Percentiles rank a stretch among this genome's conserved stretches.
These are phyloP conservation scores for Epinotia brunnichana DNA, from an alignment of 2,888 invertebrate species.

Conservation along the genomic window DNA sequence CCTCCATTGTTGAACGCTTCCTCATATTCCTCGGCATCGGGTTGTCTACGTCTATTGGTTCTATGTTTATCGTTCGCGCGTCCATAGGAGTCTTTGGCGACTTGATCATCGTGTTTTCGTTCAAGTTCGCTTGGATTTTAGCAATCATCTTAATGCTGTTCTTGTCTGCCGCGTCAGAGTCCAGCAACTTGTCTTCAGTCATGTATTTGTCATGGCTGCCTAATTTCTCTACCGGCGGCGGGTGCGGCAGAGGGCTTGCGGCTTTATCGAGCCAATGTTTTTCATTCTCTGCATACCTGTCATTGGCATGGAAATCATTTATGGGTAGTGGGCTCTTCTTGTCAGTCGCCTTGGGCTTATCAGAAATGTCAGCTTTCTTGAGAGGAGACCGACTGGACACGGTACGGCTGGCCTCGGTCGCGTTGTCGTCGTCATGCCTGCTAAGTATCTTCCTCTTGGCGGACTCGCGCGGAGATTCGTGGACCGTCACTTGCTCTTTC, in stretches of 20 bases:
- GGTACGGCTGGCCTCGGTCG: constrained; percentile 45
- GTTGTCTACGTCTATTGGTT: constrained; percentile 69
- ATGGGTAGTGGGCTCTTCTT: constrained; percentile 60
- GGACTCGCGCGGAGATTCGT: constrained; percentile 48
- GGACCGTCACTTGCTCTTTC: constrained; percentile 51
- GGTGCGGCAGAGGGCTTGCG: constrained; percentile 69
- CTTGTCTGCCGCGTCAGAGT: constrained; percentile 74
- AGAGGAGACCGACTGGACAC: constrained; percentile 55
- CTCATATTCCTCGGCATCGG: constrained; percentile 60
- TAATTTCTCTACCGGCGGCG: constrained; percentile 74
- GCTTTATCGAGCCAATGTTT: constrained; percentile 75
- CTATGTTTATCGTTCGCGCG: constrained; percentile 71
- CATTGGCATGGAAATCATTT: constrained; percentile 46
- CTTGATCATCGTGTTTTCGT: constrained; percentile 80
- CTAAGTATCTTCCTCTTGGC: constrained; percentile 54
- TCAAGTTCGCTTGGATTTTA: constrained; percentile 78
- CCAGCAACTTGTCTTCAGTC: constrained; percentile 76
- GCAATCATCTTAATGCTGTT: constrained; percentile 79
- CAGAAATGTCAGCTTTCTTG: constrained; percentile 54
- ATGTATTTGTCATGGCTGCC: constrained; percentile 78
- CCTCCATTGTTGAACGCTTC: constrained; percentile 69
- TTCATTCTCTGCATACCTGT: constrained; percentile 65
- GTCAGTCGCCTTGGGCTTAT: constrained; percentile 52
- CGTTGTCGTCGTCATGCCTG: constrained; percentile 50
- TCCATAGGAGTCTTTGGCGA: constrained; percentile 81